Percentiles rank a stretch among this genome's conserved stretches.
phyloP scores from a whole-genome alignment of 2,113 vertebrate genomes.

The Donacobius atricapilla region DNA sequence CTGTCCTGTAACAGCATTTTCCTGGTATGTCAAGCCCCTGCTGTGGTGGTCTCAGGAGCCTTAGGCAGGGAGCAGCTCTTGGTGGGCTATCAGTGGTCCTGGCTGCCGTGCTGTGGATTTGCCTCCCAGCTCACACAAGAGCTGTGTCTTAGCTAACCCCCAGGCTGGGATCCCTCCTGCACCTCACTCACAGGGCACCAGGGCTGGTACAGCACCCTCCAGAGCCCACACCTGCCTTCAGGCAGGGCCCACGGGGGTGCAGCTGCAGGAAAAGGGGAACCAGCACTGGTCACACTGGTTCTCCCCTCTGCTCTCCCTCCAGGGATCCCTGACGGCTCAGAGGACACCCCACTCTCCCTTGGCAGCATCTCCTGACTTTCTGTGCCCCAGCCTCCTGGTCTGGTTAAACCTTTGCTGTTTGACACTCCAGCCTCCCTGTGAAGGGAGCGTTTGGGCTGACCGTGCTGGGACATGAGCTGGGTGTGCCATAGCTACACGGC shows the following conservation, averaged over 20 bases:
- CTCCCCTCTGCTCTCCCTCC: background rate
- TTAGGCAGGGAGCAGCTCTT: background rate
- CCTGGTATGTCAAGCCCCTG: accelerated
- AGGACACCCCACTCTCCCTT: background rate
- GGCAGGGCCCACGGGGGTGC: accelerated
- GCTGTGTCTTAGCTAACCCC: background rate
- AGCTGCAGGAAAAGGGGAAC: accelerated
- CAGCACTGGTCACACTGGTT: accelerated
- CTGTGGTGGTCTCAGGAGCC: accelerated
- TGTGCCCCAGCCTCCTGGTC: background rate
- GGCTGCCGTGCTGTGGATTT: accelerated
- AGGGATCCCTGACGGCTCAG: background rate
- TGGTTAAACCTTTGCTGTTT: accelerated
- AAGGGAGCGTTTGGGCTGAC: background rate
- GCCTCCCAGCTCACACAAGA: background rate
- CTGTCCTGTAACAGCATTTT: background rate
- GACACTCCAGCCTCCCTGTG: accelerated
- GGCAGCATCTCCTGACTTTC: background rate
- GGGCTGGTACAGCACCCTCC: background rate
- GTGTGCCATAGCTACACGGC: background rate
- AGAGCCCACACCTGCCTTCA: accelerated
- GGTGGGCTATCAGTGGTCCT: background rate
- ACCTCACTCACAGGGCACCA: accelerated
- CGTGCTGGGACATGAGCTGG: accelerated
- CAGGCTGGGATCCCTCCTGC: accelerated